phyloP scores from a whole-genome alignment of 92 coral and sea anemone species.

The Siderastrea radians region DNA sequence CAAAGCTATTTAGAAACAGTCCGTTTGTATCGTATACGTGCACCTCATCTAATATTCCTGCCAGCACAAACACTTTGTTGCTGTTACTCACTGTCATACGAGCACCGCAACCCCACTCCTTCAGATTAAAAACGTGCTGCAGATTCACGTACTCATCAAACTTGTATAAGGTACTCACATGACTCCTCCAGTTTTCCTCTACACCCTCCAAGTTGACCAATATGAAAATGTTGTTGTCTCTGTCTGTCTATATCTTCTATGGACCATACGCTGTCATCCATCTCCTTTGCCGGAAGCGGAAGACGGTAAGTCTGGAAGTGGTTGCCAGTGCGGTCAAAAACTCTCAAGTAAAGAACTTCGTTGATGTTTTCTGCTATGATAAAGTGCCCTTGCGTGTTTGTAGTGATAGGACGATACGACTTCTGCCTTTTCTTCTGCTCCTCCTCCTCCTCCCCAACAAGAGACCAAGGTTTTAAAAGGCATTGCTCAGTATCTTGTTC shows the following conservation, averaged over 20 bases:
- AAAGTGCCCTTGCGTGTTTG: neutral
- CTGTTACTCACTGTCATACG: conserved; percentile 9
- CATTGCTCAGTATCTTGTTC: conserved; percentile 24
- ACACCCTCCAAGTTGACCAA: conserved; percentile 42
- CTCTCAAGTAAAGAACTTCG: conserved; percentile 43
- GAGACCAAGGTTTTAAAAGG: conserved; percentile 48
- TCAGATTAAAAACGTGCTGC: conserved; percentile 27
- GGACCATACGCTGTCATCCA: conserved; percentile 10
- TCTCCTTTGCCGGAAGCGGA: conserved; percentile 1
- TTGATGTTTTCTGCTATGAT: conserved; percentile 29
- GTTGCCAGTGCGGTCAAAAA: conserved; percentile 34
- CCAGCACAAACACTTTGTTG: conserved; percentile 20
- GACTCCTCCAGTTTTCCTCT: neutral
- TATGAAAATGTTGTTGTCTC: conserved; percentile 37
- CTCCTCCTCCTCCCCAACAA: conserved; percentile 40
- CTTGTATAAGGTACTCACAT: conserved; percentile 1
- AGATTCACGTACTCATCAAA: conserved; percentile 37
- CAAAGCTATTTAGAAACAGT: conserved; percentile 42
- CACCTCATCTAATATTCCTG: conserved; percentile 24
- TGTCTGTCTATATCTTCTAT: conserved; percentile 49
- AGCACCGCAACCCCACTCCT: conserved; percentile 50
- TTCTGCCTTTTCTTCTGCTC: conserved; percentile 4
- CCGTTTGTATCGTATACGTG: conserved; percentile 41
- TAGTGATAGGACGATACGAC: conserved; percentile 33
- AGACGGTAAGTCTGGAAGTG: conserved; percentile 28